phyloP scores from a whole-genome alignment of 2,888 invertebrate genomes.

The Nymphalis urticae region DNA sequence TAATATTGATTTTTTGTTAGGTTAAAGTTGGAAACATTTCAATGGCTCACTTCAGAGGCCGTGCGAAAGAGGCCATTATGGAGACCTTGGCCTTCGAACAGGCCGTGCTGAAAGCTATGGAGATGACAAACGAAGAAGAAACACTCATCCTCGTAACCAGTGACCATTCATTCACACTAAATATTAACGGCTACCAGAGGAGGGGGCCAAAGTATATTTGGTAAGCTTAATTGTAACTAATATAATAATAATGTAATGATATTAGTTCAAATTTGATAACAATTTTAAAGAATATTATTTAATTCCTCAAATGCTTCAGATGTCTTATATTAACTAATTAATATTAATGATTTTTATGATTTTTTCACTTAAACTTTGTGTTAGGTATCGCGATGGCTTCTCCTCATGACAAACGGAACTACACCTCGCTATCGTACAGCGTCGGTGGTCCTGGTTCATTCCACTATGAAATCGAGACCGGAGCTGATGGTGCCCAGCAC shows the following conservation, averaged over 20 bases:
- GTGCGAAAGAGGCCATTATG: neutral
- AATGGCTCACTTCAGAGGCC: neutral
- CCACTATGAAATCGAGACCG: neutral
- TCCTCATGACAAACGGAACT: neutral
- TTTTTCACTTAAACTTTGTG: neutral
- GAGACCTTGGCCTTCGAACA: neutral
- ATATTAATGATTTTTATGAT: too few relatives aligned
- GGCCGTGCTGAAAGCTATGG: neutral
- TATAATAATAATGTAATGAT: too few relatives aligned
- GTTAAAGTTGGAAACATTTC: neutral
- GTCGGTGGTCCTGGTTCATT: neutral
- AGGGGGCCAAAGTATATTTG: neutral
- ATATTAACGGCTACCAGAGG: neutral
- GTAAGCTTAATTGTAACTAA: neutral
- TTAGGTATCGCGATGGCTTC: neutral
- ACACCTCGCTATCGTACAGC: neutral
- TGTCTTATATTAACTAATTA: too few relatives aligned
- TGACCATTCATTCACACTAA: neutral
- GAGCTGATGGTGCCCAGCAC: neutral
- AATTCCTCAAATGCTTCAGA: too few relatives aligned
- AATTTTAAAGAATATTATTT: too few relatives aligned
- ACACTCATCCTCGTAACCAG: conserved; percentile 1
- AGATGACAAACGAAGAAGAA: neutral
- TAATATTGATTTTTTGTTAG: neutral
- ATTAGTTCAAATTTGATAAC: too few relatives aligned